phyloP scores from a whole-genome alignment of 2,113 vertebrate species.

The Clupea harengus region DNA sequence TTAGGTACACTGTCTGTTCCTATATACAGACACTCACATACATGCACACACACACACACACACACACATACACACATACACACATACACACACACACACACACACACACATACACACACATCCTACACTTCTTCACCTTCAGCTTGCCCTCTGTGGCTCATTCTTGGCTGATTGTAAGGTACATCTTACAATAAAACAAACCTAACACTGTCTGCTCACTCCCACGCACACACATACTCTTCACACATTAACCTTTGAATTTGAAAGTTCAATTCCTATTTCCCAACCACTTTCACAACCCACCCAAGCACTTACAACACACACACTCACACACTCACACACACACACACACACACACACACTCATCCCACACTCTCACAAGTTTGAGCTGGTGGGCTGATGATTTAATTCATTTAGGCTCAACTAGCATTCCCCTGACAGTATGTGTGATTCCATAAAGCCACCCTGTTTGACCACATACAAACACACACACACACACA shows the following conservation, averaged over 20 bases:
- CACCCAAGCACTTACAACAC: not conserved
- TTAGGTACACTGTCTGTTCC: not conserved
- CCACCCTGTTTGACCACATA: not conserved
- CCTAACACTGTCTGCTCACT: not conserved
- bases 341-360: not conserved
- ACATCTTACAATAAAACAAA: not conserved
- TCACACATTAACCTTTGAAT: conserved; percentile 12
- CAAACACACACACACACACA: not conserved
- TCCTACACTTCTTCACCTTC: not conserved
- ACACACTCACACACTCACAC: not conserved
- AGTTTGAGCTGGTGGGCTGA: not conserved
- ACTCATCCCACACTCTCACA: not conserved
- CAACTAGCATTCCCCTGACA: not conserved
- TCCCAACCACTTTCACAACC: conserved; percentile 8
- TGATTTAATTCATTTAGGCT: not conserved
- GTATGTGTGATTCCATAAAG: not conserved
- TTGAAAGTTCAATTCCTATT: not conserved
- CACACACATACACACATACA: not conserved
- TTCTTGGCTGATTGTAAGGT: not conserved
- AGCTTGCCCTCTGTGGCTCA: not conserved
- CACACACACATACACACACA: not conserved
- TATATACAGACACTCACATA: not conserved
- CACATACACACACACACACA: not conserved
- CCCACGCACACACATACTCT: not conserved
- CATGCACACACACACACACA: not conserved